These are phyloP conservation scores for Nymphalis urticae DNA, from an alignment of 2,888 invertebrate genomes.

Conservation along the genomic window DNA sequence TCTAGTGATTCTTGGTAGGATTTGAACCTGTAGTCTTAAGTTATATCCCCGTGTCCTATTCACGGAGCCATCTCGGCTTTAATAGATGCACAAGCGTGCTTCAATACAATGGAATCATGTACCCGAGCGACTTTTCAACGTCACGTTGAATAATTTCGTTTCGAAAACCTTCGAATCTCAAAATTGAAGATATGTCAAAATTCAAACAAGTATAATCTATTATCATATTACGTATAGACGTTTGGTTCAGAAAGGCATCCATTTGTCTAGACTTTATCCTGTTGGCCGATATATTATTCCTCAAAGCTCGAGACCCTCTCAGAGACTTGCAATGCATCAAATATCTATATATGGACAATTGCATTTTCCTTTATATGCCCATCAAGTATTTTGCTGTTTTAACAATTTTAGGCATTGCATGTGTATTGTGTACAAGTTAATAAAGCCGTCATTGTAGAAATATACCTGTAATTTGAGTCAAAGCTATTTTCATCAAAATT, in stretches of 20 bases:
- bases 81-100: too few relatives aligned
- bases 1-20: too few relatives aligned
- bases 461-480: too few relatives aligned
- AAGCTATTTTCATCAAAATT: too few relatives aligned
- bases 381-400: not conserved
- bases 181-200: not conserved
- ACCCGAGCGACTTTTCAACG: too few relatives aligned
- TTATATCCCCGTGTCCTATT: too few relatives aligned
- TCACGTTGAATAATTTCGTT: not conserved
- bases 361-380: conserved; percentile 4
- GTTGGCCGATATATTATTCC: conserved; percentile 28
- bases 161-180: not conserved
- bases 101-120: too few relatives aligned
- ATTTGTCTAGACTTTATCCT: conserved; percentile 25
- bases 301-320: not conserved
- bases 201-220: conserved; percentile 8
- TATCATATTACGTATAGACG: conserved; percentile 12
- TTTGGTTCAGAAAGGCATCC: conserved; percentile 22
- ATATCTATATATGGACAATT: conserved; percentile 1
- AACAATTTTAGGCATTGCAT: not conserved
- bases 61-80: too few relatives aligned
- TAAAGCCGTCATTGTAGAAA: not conserved
- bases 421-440: not conserved
- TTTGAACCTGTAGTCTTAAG: too few relatives aligned
- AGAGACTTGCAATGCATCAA: conserved; percentile 4